Evolutionary conservation across 2,888 invertebrate species (phyloP).

Genomic region (Ecliptopera silaceata): DNA sequence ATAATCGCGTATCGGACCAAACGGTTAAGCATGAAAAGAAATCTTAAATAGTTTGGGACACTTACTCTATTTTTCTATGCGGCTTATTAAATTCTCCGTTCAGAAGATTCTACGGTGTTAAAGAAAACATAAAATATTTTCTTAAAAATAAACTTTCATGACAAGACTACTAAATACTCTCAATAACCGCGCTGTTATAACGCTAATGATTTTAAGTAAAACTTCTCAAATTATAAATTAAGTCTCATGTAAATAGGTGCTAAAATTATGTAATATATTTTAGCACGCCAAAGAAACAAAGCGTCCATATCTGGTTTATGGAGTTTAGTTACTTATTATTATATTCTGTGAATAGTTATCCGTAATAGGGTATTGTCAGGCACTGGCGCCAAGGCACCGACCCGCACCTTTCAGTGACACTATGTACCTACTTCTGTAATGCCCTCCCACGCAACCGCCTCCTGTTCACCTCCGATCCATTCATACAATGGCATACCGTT

Average conservation of each 20-base stretch:
- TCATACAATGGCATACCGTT: slow-evolving; percentile 19
- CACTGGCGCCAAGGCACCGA: slow-evolving; percentile 46
- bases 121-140: slow-evolving; percentile 2
- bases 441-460: slow-evolving; percentile 48
- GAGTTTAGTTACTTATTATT: slow-evolving; percentile 30
- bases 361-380: slow-evolving; percentile 59
- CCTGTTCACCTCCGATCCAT: slow-evolving; percentile 45
- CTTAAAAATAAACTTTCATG: background rate
- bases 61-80: slow-evolving; percentile 26
- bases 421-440: slow-evolving; percentile 45
- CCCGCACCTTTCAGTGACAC: slow-evolving; percentile 49
- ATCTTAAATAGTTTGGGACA: slow-evolving; percentile 18
- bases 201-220: slow-evolving; percentile 5
- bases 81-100: slow-evolving; percentile 15
- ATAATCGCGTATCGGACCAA: slow-evolving; percentile 60
- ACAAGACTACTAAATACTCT: slow-evolving; percentile 7
- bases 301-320: slow-evolving; percentile 24
- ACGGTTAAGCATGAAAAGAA: slow-evolving; percentile 32
- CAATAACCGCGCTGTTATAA: slow-evolving; percentile 1
- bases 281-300: slow-evolving; percentile 21
- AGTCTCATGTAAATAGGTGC: slow-evolving; percentile 5
- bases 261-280: slow-evolving; percentile 5
- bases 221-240: slow-evolving; percentile 2
- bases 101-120: background rate
- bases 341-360: slow-evolving; percentile 45